These are phyloP conservation scores for Phrynocephalus guinanensis DNA, from an alignment of 2,797 vertebrate species.

Conservation along the genomic window DNA sequence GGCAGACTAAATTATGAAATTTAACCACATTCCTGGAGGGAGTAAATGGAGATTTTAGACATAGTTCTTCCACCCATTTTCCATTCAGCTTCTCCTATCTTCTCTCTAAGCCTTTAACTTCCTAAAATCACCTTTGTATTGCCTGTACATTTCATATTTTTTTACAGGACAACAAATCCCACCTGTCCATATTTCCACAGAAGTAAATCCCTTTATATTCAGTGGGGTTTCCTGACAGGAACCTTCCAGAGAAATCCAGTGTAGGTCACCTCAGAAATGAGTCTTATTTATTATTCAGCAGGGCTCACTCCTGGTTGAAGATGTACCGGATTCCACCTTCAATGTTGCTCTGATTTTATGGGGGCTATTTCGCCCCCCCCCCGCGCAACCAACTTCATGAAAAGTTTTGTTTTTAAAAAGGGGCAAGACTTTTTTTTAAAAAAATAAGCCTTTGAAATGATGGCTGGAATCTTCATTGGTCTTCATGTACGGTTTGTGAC, in stretches of 20 bases:
- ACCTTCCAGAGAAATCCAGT: neutral
- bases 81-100: neutral
- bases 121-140: neutral
- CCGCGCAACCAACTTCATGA: neutral
- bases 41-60: neutral
- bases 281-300: neutral
- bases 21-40: neutral
- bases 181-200: neutral
- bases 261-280: neutral
- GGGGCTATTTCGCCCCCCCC: too few relatives aligned
- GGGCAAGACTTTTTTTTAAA: too few relatives aligned
- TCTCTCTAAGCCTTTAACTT: neutral
- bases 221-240: neutral
- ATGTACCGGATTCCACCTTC: neutral
- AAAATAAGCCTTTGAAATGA: too few relatives aligned
- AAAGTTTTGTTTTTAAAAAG: too few relatives aligned
- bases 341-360: neutral
- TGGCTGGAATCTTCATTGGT: too few relatives aligned
- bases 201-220: neutral
- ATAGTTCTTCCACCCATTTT: neutral
- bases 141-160: neutral
- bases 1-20: slow-evolving; percentile 22
- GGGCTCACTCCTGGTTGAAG: neutral
- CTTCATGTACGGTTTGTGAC: too few relatives aligned
- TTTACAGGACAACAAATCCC: too few relatives aligned